Conservation (phyloP, 2,888 invertebrate species). For the Eupeodes luniger region DNA sequence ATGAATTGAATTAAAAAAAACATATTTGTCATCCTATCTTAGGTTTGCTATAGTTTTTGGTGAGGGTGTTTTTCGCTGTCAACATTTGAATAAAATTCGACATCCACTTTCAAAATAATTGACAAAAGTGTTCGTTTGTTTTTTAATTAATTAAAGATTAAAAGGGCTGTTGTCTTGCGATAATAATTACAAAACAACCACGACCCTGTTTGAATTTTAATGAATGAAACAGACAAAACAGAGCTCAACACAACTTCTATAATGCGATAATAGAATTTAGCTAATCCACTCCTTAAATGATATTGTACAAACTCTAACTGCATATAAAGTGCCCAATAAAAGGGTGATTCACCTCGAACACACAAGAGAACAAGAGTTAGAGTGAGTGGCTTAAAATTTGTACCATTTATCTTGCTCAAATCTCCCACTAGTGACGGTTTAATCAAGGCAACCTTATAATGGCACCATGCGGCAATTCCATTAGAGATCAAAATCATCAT, state of each 20-base stretch:
- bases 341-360: slow-evolving; percentile 42
- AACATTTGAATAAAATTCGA: too few relatives aligned
- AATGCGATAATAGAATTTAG: slow-evolving; percentile 23
- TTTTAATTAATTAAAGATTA: too few relatives aligned
- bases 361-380: too few relatives aligned
- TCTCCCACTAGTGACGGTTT: slow-evolving; percentile 44
- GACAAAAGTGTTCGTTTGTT: too few relatives aligned
- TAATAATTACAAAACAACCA: background rate
- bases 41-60: too few relatives aligned
- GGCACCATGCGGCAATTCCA: slow-evolving; percentile 48
- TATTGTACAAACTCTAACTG: slow-evolving; percentile 8
- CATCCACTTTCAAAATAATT: too few relatives aligned
- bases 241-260: background rate
- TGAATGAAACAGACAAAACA: slow-evolving; percentile 4
- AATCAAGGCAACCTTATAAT: slow-evolving; percentile 46
- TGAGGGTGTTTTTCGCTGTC: too few relatives aligned
- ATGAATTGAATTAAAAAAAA: too few relatives aligned
- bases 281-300: slow-evolving; percentile 28
- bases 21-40: too few relatives aligned
- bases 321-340: slow-evolving; percentile 41
- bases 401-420: slow-evolving; percentile 57
- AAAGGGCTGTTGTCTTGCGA: too few relatives aligned
- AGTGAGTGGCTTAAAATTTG: slow-evolving; percentile 37
- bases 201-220: background rate
- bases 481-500: slow-evolving; percentile 54